Base-by-base conservation (phyloP, 2,888 invertebrate species). In the Leucophenga maculata region DNA sequence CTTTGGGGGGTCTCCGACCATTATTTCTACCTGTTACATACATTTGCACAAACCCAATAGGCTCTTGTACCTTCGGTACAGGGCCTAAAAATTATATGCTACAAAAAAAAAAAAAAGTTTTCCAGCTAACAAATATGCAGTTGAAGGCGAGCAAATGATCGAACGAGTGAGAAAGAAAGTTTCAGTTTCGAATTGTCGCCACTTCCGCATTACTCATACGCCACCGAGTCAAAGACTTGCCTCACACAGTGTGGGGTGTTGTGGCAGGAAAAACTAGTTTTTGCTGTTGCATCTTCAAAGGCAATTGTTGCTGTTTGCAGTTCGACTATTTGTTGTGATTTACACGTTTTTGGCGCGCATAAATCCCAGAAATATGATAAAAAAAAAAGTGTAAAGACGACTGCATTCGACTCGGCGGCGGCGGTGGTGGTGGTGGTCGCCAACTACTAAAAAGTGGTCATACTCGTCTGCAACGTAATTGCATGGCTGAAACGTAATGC, bases 191-290 rank as follows among this genome's bases (percentile, higher is more conserved):
- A 55, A 22, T 26, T 55, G 55, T 22, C 55, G 22, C 62, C 46
- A 64, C 83, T 83, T 83, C 80, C 80, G 80, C 80, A 76, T 80
- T 83, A 83, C 80, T 76, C 81, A 83, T 77, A 70, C 79, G 83
- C 75, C 76, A 72, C 60, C 65, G 50, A 48, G 20, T 16, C 14
- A 64, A 80, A 39, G 39, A 39, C 39, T 39, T 39, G 39, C 11
- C 8, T 3, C 39, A 39, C 39, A 79, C 80, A 46, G 14, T 11
- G n/a, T 14, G 18, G 70, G 81, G 75, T 82, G 73, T 9, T 50
- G 32, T 50, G 18, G 66, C 48, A 16, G 62, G 4, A 50, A 44
- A 62, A 65, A 67, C 26, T 20, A 18, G 69, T 68, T 59, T 59
- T 16, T 69, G 72, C 73, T 71, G 48, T 50, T 59, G 78, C 81